Percentiles rank a stretch among this genome's conserved stretches.
Conservation (phyloP, 2,888 invertebrate species). For the Brachyopa scutellaris region DNA sequence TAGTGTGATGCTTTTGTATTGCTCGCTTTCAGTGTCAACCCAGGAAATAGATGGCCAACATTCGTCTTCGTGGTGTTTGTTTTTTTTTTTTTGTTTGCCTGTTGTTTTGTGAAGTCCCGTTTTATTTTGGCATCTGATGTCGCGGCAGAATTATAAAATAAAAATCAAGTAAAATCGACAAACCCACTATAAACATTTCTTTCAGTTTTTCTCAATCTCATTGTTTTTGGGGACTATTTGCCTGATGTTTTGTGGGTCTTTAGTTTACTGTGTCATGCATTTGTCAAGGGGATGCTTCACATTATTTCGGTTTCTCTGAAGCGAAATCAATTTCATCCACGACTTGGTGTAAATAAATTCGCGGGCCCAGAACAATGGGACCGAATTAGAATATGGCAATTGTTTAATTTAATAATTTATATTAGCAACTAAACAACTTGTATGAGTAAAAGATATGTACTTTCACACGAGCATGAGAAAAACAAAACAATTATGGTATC, state of each 20-base stretch:
- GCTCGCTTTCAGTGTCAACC: conserved; percentile 55
- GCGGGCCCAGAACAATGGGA: conserved; percentile 7
- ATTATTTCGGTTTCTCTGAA: conserved; percentile 37
- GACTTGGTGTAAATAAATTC: conserved; percentile 14
- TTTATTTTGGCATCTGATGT: conserved; percentile 37
- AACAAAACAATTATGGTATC: too few relatives aligned
- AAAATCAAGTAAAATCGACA: conserved; percentile 22
- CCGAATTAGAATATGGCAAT: conserved; percentile 6
- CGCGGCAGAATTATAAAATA: background rate
- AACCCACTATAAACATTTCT: conserved; percentile 20
- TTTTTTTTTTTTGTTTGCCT: background rate
- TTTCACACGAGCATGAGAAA: too few relatives aligned
- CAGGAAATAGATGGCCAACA: conserved; percentile 62
- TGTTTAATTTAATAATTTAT: background rate
- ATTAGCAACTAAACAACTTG: background rate
- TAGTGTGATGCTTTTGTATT: conserved; percentile 9
- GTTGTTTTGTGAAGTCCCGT: conserved; percentile 4
- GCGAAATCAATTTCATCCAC: conserved; percentile 39
- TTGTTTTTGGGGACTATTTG: background rate
- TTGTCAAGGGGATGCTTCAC: conserved; percentile 29
- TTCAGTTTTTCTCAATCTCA: background rate
- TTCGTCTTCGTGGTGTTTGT: conserved; percentile 1
- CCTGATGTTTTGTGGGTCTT: conserved; percentile 12
- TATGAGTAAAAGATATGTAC: background rate
- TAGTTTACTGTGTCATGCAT: conserved; percentile 42